Evolutionary conservation across 92 coral and sea anemone genomes (phyloP).

Genomic region (Siderastrea siderea): DNA sequence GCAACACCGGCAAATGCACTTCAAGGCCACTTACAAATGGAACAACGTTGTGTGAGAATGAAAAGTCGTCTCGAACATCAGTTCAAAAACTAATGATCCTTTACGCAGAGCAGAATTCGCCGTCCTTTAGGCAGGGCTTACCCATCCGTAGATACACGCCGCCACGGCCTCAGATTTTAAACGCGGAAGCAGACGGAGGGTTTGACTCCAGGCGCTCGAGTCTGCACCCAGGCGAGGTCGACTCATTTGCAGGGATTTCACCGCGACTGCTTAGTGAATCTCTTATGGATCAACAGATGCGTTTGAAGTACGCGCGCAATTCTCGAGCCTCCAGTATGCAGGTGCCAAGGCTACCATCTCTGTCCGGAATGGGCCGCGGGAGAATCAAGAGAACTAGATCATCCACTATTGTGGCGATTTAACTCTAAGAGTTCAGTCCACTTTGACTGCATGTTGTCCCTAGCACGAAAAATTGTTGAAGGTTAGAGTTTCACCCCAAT

Average conservation of each 20-base stretch:
- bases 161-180: conserved; percentile 54
- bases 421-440: background rate
- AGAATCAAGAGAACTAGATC: conserved; percentile 76
- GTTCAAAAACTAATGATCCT: conserved; percentile 74
- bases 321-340: conserved; percentile 84
- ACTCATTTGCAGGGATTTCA: conserved; percentile 5
- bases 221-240: conserved; percentile 26
- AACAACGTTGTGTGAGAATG: background rate
- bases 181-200: background rate
- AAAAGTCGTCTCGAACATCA: conserved; percentile 43
- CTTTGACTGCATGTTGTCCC: no score
- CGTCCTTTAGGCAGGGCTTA: conserved; percentile 80
- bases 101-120: conserved; percentile 75
- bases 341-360: conserved; percentile 67
- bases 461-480: background rate
- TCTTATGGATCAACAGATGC: conserved; percentile 68
- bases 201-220: conserved; percentile 9
- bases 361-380: conserved; percentile 31
- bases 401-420: conserved; percentile 4
- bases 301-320: conserved; percentile 72
- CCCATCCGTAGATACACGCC: conserved; percentile 67
- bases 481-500: background rate
- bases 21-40: background rate
- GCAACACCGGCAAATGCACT: background rate
- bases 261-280: conserved; percentile 53